Conservation (phyloP, 1,140 invertebrate species). For the Teleogryllus occipitalis region DNA sequence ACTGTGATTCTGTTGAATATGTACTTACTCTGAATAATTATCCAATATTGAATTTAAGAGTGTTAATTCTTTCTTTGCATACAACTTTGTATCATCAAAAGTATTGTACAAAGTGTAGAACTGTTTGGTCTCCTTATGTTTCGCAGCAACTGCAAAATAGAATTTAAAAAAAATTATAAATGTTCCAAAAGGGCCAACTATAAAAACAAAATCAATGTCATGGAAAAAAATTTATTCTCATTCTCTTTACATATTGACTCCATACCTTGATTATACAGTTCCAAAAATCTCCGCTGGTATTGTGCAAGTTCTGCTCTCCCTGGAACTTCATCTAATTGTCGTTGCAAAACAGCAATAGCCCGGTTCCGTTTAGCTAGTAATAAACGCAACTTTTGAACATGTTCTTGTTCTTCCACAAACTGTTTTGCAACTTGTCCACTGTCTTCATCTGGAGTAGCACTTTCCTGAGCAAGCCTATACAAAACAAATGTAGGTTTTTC, state of each 20-base stretch:
- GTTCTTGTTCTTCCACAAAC: constrained; percentile 50
- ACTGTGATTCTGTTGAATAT: neutral
- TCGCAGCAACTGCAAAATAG: constrained; percentile 70
- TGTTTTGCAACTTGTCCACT: constrained; percentile 34
- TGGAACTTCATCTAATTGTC: constrained; percentile 84
- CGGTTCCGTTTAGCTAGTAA: constrained; percentile 73
- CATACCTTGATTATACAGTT: constrained; percentile 90
- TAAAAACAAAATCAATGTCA: neutral
- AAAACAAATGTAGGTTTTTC: neutral
- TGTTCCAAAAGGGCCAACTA: neutral
- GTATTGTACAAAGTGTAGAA: constrained; percentile 95
- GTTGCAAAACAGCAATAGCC: constrained; percentile 64
- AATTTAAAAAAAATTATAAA: constrained; percentile 22
- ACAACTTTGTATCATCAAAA: constrained; percentile 85
- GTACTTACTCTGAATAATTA: constrained; percentile 78
- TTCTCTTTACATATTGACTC: neutral
- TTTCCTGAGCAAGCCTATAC: constrained; percentile 30
- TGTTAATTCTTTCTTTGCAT: constrained; percentile 83
- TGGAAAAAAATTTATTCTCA: neutral
- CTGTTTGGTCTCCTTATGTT: constrained; percentile 94
- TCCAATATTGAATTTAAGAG: constrained; percentile 91
- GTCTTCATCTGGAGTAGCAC: constrained; percentile 34
- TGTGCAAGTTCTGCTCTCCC: constrained; percentile 85
- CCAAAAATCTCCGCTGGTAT: constrained; percentile 90
- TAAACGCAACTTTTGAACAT: constrained; percentile 46